Conservation (phyloP, 1,140 invertebrate genomes). For the Amyelois transitella region DNA sequence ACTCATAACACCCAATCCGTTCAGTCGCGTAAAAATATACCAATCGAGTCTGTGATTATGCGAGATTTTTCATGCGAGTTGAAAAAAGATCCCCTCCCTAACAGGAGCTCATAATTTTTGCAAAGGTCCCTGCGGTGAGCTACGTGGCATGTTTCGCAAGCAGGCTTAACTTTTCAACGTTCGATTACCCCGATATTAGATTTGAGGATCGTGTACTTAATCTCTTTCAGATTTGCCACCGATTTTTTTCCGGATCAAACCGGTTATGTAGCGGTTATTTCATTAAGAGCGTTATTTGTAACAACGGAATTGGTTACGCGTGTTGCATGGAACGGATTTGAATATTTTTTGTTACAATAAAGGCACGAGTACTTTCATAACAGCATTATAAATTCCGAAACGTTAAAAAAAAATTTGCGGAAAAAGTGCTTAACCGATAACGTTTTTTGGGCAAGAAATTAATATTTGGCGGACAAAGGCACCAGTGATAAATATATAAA, state of each 20-base stretch:
- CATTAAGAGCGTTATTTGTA: neutral
- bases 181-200: neutral
- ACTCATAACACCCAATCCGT: no score
- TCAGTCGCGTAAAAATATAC: no score
- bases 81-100: conserved; percentile 30
- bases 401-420: no score
- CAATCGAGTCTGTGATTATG: neutral
- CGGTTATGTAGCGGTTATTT: neutral
- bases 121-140: conserved; percentile 36
- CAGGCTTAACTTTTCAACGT: conserved; percentile 5
- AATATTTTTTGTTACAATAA: no score
- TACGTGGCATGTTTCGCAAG: conserved; percentile 37
- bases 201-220: conserved; percentile 1
- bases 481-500: no score
- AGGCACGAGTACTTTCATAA: no score
- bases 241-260: neutral
- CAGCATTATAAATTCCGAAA: no score
- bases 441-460: no score
- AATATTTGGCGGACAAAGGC: no score
- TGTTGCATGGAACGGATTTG: no score
- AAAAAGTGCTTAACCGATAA: no score
- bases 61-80: neutral
- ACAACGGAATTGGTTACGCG: neutral
- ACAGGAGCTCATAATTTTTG: conserved; percentile 56
- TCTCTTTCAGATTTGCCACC: neutral